A percentile compares a stretch with the other conserved stretches of the same genome.
phyloP scores from a whole-genome alignment of 1,140 invertebrate genomes.

The Nasonia longicornis region DNA sequence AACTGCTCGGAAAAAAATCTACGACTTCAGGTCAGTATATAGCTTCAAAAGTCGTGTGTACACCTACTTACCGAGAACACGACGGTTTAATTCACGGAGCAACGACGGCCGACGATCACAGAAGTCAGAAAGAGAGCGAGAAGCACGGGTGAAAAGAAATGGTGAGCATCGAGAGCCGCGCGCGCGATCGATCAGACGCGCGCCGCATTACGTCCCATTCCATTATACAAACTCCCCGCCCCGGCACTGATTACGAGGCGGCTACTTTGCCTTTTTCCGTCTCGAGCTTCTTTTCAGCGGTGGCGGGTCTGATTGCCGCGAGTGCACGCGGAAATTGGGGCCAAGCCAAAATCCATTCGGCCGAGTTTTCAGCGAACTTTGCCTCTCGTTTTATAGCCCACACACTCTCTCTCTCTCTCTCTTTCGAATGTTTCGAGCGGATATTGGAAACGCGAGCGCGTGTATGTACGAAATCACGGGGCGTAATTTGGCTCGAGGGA shows the following conservation, averaged over 20 bases:
- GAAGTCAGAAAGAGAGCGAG: background rate
- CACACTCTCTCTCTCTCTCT: background rate
- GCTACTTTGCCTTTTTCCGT: constrained; percentile 7
- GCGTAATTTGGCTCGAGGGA: background rate
- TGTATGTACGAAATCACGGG: background rate
- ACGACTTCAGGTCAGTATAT: too few relatives aligned
- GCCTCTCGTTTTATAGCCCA: background rate
- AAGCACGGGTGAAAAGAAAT: background rate
- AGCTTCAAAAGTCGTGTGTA: too few relatives aligned
- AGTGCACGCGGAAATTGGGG: constrained; percentile 29
- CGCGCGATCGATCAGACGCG: background rate
- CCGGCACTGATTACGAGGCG: constrained; percentile 8
- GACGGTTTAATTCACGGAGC: too few relatives aligned
- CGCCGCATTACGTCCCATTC: background rate
- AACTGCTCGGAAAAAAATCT: too few relatives aligned
- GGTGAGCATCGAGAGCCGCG: background rate
- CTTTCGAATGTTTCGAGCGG: background rate
- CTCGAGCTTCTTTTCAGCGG: background rate
- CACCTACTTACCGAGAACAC: too few relatives aligned
- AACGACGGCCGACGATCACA: too few relatives aligned
- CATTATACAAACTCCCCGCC: background rate
- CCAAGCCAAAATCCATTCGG: constrained; percentile 32
- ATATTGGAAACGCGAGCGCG: constrained; percentile 22
- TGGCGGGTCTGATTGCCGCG: background rate
- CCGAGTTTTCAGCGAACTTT: constrained; percentile 18